These are phyloP conservation scores for Drosophila basisetae DNA, from an alignment of 2,888 invertebrate species.

Conservation along the genomic window DNA sequence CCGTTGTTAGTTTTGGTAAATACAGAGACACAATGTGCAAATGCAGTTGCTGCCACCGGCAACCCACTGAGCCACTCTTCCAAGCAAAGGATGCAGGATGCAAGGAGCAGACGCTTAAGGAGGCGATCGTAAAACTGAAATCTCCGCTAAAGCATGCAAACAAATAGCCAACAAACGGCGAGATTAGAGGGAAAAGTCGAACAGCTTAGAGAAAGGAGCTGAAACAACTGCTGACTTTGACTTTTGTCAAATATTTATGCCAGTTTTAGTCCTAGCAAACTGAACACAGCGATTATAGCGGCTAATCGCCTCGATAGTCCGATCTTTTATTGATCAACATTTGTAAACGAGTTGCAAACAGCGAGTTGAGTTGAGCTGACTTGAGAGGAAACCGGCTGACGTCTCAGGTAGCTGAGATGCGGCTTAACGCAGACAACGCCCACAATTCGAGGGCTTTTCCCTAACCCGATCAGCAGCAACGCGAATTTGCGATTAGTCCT, in stretches of 20 bases:
- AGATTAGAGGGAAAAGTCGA: conserved; percentile 68
- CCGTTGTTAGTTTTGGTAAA: conserved; percentile 71
- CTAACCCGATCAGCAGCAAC: conserved; percentile 64
- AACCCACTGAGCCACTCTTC: conserved; percentile 26
- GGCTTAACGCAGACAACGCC: conserved; percentile 76
- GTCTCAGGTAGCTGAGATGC: conserved; percentile 49
- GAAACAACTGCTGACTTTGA: conserved; percentile 55
- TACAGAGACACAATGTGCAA: conserved; percentile 47
- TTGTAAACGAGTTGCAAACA: conserved; percentile 74
- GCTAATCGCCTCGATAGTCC: conserved; percentile 80
- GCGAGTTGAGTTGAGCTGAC: conserved; percentile 54
- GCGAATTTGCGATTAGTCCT: conserved; percentile 74
- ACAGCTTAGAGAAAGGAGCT: conserved; percentile 50
- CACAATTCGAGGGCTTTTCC: conserved; percentile 49
- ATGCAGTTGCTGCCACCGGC: conserved; percentile 48
- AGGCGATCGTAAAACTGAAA: conserved; percentile 64
- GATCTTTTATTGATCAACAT: conserved; percentile 84
- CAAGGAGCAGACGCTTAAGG: conserved; percentile 16
- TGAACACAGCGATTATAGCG: conserved; percentile 80
- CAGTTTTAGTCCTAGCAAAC: conserved; percentile 52
- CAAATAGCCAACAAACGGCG: conserved; percentile 67
- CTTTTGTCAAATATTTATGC: conserved; percentile 82
- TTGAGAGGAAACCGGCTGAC: conserved; percentile 39
- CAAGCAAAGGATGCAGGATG: conserved; percentile 21
- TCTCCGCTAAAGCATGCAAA: conserved; percentile 79